These are phyloP conservation scores for Vireo altiloquus DNA, from an alignment of 2,113 vertebrate species.

Conservation along the genomic window DNA sequence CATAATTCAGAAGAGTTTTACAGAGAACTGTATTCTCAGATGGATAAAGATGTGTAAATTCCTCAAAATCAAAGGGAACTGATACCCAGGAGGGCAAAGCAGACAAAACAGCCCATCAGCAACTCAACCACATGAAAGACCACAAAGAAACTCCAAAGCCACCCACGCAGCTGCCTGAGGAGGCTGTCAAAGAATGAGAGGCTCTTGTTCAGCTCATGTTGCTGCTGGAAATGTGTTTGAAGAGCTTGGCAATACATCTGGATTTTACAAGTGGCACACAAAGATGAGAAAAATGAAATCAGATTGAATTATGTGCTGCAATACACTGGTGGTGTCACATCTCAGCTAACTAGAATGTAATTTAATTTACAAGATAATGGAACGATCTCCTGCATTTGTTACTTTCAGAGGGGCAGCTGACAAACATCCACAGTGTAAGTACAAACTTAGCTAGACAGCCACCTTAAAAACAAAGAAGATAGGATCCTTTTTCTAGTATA, in stretches of 20 bases:
- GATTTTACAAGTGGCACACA: constrained; percentile 52
- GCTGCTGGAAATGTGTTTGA: constrained; percentile 60
- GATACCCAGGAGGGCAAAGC: constrained; percentile 57
- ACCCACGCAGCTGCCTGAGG: constrained; percentile 59
- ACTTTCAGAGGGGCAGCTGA: neutral
- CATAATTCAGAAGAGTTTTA: constrained; percentile 55
- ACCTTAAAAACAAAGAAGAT: neutral
- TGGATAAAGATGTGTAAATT: constrained; percentile 62
- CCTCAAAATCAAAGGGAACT: constrained; percentile 56
- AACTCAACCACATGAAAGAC: constrained; percentile 70
- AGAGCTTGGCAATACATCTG: constrained; percentile 43
- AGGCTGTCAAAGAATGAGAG: constrained; percentile 58
- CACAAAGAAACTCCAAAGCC: constrained; percentile 44
- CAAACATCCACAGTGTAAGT: neutral
- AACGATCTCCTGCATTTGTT: neutral
- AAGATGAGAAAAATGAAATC: constrained; percentile 55
- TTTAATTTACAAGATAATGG: constrained; percentile 13
- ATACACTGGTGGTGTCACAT: neutral
- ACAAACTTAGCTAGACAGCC: neutral
- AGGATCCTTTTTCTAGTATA: neutral
- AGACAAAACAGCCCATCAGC: constrained; percentile 64
- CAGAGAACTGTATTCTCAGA: constrained; percentile 39
- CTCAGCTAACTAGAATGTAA: neutral
- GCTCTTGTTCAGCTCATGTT: constrained; percentile 31
- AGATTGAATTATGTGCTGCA: neutral